A percentile compares a stretch with the other conserved stretches of the same genome.
Conservation (phyloP, 1,140 invertebrate genomes). For the Chionoecetes opilio region DNA sequence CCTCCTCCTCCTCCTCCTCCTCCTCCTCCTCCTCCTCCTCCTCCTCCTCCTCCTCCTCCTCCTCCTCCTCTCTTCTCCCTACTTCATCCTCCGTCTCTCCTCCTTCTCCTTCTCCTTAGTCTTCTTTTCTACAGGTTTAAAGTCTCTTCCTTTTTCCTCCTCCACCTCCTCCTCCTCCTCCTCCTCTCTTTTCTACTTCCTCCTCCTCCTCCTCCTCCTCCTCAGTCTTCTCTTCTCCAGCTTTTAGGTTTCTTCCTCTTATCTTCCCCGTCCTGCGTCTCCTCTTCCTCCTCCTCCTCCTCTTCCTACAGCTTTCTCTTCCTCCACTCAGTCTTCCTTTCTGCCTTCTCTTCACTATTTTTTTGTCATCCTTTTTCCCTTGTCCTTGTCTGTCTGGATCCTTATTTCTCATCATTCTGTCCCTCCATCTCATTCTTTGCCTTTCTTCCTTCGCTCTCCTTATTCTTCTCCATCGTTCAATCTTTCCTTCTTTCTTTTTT, state of each 20-base stretch:
- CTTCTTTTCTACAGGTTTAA: too few relatives aligned
- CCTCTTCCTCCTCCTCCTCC: background rate
- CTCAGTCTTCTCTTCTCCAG: background rate
- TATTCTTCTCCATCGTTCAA: background rate
- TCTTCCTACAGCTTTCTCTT: background rate
- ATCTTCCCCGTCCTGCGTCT: background rate
- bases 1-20: background rate
- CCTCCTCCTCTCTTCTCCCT: background rate
- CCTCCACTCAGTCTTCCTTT: background rate
- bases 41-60: background rate
- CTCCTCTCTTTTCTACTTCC: background rate
- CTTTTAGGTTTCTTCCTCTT: too few relatives aligned
- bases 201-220: background rate
- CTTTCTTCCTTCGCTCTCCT: background rate
- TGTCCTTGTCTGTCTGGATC: background rate
- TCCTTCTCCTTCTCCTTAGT: background rate
- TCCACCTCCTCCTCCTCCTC: background rate
- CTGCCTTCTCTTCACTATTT: background rate
- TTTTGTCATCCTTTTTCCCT: background rate
- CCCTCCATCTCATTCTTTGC: background rate
- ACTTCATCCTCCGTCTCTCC: background rate
- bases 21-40: background rate
- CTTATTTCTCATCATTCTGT: slow-evolving; percentile 19
- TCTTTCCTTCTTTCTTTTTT: background rate
- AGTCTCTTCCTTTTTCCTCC: background rate